These are phyloP conservation scores for Barnardius zonarius DNA, from an alignment of 2,113 vertebrate species.

Conservation along the genomic window DNA sequence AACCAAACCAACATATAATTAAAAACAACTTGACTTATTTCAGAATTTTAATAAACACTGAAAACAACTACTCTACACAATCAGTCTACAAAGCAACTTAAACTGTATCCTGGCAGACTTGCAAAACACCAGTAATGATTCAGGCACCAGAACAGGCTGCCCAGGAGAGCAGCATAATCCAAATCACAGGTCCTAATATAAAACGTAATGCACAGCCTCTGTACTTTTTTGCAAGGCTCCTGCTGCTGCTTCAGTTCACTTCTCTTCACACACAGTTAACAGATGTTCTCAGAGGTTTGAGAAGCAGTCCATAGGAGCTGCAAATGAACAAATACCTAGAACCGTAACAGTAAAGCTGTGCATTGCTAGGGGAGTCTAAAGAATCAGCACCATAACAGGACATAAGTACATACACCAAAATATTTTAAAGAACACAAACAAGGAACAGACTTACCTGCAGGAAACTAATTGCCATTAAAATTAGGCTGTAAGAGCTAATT, in stretches of 20 bases:
- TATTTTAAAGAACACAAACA: background rate
- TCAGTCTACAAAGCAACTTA: background rate
- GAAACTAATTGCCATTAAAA: slow-evolving; percentile 99
- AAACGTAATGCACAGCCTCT: background rate
- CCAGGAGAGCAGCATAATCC: background rate
- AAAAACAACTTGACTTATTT: background rate
- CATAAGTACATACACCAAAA: background rate
- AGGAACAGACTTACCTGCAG: slow-evolving; percentile 82
- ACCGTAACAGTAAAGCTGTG: background rate
- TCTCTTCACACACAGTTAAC: background rate
- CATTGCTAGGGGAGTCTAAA: background rate
- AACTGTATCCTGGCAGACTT: background rate
- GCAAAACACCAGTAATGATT: background rate
- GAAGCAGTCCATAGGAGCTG: background rate
- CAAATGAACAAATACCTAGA: background rate
- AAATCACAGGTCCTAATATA: background rate
- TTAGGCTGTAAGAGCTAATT: slow-evolving; percentile 97
- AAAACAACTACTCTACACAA: background rate
- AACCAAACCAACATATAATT: background rate
- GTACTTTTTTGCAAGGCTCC: background rate
- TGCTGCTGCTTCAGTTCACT: background rate
- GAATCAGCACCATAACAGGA: background rate
- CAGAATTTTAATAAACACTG: background rate
- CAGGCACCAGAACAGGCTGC: background rate
- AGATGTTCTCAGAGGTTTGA: background rate